Percentiles rank a stretch among this genome's conserved stretches.
These are phyloP conservation scores for Mus musculus DNA, from an alignment of 2,113 vertebrate species.

Conservation along the genomic window DNA sequence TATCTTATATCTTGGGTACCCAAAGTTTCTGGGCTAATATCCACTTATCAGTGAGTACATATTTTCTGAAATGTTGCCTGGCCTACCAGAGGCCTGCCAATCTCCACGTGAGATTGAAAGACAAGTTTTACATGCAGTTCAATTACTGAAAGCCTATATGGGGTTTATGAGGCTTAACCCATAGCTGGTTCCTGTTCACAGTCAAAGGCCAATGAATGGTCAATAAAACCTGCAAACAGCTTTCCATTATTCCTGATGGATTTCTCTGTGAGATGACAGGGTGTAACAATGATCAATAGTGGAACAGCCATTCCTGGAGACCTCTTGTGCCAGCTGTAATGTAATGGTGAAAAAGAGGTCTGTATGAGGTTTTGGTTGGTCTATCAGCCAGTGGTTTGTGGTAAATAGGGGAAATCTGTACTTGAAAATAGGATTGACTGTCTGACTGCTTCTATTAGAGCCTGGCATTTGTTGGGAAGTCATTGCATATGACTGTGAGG, in stretches of 20 bases:
- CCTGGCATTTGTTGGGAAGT: not conserved
- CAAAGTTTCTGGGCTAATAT: too few relatives aligned
- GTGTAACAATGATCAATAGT: slow-evolving; percentile 63
- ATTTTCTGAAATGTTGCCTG: not conserved
- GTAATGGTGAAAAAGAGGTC: slow-evolving; percentile 15
- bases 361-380: not conserved
- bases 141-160: slow-evolving; percentile 65
- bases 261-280: slow-evolving; percentile 71
- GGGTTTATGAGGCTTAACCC: slow-evolving; percentile 71
- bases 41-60: too few relatives aligned
- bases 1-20: too few relatives aligned
- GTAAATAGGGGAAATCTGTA: slow-evolving; percentile 31
- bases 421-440: not conserved
- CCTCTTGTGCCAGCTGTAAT: slow-evolving; percentile 23
- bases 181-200: slow-evolving; percentile 72
- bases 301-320: slow-evolving; percentile 58
- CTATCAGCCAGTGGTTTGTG: not conserved
- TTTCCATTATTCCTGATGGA: slow-evolving; percentile 71
- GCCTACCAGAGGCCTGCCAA: not conserved
- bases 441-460: not conserved
- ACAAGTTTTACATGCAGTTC: slow-evolving; percentile 59
- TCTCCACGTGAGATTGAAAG: slow-evolving; percentile 36
- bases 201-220: slow-evolving; percentile 74
- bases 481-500: not conserved
- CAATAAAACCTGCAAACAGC: slow-evolving; percentile 71